These are phyloP conservation scores for Troilus luridus DNA, from an alignment of 2,888 invertebrate species.

Conservation along the genomic window DNA sequence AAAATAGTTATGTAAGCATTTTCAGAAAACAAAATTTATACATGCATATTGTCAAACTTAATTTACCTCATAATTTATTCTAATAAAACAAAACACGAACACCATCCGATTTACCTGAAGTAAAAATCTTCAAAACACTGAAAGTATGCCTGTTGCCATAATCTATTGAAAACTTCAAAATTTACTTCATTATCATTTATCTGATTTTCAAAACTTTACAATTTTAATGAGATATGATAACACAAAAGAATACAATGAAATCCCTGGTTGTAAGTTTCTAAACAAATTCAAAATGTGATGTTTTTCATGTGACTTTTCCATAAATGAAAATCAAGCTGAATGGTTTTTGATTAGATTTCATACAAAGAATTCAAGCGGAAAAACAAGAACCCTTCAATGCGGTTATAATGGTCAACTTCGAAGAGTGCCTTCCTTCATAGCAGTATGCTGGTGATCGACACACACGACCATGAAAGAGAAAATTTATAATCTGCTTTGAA, in stretches of 20 bases:
- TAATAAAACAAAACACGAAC: background rate
- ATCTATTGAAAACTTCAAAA: constrained; percentile 33
- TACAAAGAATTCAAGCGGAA: too few species aligned
- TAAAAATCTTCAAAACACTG: constrained; percentile 14
- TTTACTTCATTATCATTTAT: background rate
- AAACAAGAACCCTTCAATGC: too few species aligned
- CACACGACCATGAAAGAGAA: too few species aligned
- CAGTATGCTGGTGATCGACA: too few species aligned
- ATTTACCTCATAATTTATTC: background rate
- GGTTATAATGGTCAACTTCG: too few species aligned
- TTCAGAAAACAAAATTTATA: background rate
- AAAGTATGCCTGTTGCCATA: constrained; percentile 2
- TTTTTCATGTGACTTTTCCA: too few species aligned
- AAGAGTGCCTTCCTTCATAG: too few species aligned
- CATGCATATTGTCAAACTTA: background rate
- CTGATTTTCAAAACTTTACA: background rate
- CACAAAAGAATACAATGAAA: background rate
- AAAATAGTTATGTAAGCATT: background rate
- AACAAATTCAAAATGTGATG: background rate
- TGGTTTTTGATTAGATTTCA: too few species aligned
- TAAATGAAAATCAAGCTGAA: too few species aligned
- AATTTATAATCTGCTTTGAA: too few species aligned
- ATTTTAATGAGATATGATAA: background rate
- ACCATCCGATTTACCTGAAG: background rate
- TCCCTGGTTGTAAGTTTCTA: background rate